Percentiles rank a stretch among this genome's conserved stretches.
Conservation (phyloP, 2,113 vertebrate genomes). For the Gadus chalcogrammus region DNA sequence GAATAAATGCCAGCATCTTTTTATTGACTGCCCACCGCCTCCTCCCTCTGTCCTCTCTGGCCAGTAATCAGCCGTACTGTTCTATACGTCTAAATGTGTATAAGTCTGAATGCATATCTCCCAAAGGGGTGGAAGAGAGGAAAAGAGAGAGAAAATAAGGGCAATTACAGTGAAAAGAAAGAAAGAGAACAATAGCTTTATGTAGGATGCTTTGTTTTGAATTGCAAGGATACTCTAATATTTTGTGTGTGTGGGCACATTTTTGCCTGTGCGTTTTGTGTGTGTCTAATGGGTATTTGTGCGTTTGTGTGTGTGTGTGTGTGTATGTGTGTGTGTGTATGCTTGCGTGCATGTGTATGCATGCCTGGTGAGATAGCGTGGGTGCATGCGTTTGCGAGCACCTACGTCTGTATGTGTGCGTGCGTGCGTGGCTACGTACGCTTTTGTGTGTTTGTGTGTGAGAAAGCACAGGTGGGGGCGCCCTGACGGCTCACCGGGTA, state of each 20-base stretch:
- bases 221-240: too few species aligned
- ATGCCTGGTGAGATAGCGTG: neutral
- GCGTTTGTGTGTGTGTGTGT: neutral
- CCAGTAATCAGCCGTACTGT: too few species aligned
- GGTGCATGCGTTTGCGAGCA: too few species aligned
- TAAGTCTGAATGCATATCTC: too few species aligned
- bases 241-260: neutral
- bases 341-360: neutral
- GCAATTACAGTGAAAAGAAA: neutral
- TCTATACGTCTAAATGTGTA: too few species aligned
- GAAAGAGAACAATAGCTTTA: conserved; percentile 21
- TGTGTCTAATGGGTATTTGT: neutral
- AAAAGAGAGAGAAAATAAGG: neutral
- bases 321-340: neutral
- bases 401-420: too few species aligned
- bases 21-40: neutral
- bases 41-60: too few species aligned
- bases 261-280: neutral
- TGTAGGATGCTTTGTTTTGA: conserved; percentile 40
- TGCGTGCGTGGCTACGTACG: too few species aligned
- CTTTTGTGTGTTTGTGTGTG: too few species aligned
- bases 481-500: too few species aligned
- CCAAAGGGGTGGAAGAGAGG: too few species aligned
- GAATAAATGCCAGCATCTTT: neutral
- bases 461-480: neutral